Percentiles rank a stretch among this genome's conserved stretches.
Evolutionary conservation across 1,140 invertebrate genomes (phyloP).

Genomic region (Platyscapa corneri): DNA sequence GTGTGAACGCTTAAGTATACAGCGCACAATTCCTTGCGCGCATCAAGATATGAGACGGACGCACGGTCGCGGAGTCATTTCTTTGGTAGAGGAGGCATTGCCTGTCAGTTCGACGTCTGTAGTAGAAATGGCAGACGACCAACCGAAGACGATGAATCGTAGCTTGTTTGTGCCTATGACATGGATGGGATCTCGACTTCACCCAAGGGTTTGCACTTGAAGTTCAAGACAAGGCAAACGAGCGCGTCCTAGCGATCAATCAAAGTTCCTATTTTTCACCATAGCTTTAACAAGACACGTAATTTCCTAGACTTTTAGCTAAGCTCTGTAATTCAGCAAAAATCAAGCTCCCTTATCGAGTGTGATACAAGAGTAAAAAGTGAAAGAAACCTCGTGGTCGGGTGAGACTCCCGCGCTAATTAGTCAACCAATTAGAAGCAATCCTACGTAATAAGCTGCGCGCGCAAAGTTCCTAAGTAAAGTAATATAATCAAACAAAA

Average conservation of each 20-base stretch:
- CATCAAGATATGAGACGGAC: not conserved
- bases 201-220: not conserved
- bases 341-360: no score
- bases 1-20: not conserved
- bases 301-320: not conserved
- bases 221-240: not conserved
- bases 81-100: not conserved
- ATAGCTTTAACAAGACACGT: conserved; percentile 48
- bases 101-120: not conserved
- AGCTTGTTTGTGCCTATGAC: not conserved
- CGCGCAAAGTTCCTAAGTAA: conserved; percentile 74
- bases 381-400: not conserved
- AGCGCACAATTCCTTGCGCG: no score
- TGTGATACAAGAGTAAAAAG: not conserved
- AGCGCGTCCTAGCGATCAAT: conserved; percentile 61
- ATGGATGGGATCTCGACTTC: conserved; percentile 10
- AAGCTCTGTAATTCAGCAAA: not conserved
- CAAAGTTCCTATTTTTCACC: conserved; percentile 75
- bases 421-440: conserved; percentile 72
- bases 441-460: conserved; percentile 72
- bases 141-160: not conserved
- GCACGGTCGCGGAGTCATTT: not conserved
- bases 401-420: conserved; percentile 68
- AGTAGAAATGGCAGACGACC: not conserved
- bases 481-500: not conserved